Conservation (phyloP, 1,140 invertebrate species). For the Drosophila carrolli region DNA sequence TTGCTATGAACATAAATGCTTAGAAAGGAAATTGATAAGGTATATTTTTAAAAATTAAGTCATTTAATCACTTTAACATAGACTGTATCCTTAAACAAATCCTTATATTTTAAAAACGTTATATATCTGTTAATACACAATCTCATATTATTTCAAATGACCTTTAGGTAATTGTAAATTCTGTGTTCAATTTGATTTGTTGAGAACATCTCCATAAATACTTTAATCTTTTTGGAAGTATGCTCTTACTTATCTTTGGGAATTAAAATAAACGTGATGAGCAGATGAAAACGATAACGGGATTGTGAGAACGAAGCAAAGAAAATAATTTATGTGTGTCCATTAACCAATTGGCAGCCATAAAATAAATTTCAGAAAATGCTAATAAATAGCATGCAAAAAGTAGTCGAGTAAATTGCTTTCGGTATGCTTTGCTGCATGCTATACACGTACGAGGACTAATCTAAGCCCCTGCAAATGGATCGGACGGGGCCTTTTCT, state of each 20-base stretch:
- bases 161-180: background rate
- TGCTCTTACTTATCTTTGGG: background rate
- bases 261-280: background rate
- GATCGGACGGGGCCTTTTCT: conserved; percentile 35
- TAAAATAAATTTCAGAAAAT: conserved; percentile 6
- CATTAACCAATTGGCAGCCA: conserved; percentile 13
- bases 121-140: too few species aligned
- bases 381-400: conserved; percentile 23
- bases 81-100: background rate
- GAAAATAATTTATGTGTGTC: conserved; percentile 7
- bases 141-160: too few species aligned
- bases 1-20: conserved; percentile 11
- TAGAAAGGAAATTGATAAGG: conserved; percentile 18
- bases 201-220: background rate
- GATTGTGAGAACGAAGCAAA: background rate
- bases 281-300: conserved; percentile 7
- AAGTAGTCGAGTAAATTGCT: conserved; percentile 10
- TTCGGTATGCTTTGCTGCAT: conserved; percentile 2
- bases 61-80: conserved; percentile 5
- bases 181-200: background rate
- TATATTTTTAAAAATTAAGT: background rate
- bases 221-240: background rate
- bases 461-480: conserved; percentile 32
- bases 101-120: too few species aligned
- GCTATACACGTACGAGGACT: conserved; percentile 2